Conservation (phyloP, 2,113 vertebrate species). For the Alaudala cheleensis region DNA sequence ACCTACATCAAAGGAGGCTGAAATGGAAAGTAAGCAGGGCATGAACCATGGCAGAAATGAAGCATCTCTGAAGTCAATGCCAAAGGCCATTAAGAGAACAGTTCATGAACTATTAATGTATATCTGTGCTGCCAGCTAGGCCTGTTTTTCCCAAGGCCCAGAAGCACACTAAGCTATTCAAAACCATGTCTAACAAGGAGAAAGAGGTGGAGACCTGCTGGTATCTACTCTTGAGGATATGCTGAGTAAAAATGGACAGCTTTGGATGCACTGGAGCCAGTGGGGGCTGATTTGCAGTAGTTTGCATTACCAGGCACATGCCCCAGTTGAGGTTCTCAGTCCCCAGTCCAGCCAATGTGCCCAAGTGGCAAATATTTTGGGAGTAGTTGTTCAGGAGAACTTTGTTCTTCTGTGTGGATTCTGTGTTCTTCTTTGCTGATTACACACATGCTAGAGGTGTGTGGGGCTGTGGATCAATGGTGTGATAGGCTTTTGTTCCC, state of each 20-base stretch:
- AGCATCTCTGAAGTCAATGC: not conserved
- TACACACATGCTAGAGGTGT: not conserved
- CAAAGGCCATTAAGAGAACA: not conserved
- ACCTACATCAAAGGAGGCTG: conserved; percentile 20
- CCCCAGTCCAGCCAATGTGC: accelerated
- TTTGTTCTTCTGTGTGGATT: not conserved
- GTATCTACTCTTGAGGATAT: not conserved
- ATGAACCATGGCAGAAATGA: not conserved
- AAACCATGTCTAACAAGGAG: not conserved
- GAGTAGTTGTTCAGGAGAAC: not conserved
- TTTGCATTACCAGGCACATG: not conserved
- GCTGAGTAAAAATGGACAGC: not conserved
- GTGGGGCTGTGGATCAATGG: not conserved
- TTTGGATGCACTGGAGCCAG: not conserved
- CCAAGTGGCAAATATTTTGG: not conserved
- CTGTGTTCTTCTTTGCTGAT: not conserved
- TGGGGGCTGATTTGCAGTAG: not conserved
- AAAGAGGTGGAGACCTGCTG: not conserved
- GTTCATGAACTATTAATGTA: conserved; percentile 30
- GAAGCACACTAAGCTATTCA: not conserved
- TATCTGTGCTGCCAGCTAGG: not conserved
- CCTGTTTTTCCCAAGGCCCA: not conserved
- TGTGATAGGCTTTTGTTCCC: not conserved
- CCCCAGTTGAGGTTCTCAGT: not conserved
- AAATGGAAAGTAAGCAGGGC: not conserved